Evolutionary conservation across 2,113 vertebrate species (phyloP).

Genomic region (Dicentrarchus labrax): DNA sequence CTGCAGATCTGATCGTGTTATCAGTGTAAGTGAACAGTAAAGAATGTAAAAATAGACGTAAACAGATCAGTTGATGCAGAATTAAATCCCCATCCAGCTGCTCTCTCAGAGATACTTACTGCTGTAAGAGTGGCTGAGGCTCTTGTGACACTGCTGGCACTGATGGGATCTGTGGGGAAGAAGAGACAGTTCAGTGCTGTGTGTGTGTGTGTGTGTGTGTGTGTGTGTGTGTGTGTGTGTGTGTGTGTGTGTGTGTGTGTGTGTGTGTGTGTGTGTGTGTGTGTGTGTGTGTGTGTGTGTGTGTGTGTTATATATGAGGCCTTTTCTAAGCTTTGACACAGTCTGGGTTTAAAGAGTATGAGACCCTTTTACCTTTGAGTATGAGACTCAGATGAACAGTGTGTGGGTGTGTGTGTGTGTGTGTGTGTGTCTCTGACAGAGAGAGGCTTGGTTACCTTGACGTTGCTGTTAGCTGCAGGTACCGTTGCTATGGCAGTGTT

Average conservation of each 20-base stretch:
- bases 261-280: not conserved
- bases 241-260: not conserved
- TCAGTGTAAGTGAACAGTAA: not conserved
- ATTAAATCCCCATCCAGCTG: not conserved
- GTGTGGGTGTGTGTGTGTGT: not conserved
- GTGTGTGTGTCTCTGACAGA: not conserved
- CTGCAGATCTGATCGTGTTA: not conserved
- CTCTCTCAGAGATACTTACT: conserved; percentile 55
- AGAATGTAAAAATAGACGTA: not conserved
- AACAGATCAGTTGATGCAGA: not conserved
- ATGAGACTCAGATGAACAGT: not conserved
- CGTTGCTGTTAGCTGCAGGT: conserved; percentile 22
- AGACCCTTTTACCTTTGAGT: not conserved
- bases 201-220: not conserved
- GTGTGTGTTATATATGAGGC: too few relatives aligned
- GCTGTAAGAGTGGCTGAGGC: not conserved
- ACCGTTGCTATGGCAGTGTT: conserved; percentile 28
- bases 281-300: not conserved
- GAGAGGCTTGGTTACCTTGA: conserved; percentile 39
- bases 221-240: not conserved
- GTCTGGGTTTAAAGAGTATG: not conserved
- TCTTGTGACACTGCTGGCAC: not conserved
- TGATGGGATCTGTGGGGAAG: conserved; percentile 17
- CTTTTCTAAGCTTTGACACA: not conserved
- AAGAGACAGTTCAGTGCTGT: not conserved